phyloP scores from a whole-genome alignment of 1,140 invertebrate genomes.

The Scaptodrosophila lebanonensis region DNA sequence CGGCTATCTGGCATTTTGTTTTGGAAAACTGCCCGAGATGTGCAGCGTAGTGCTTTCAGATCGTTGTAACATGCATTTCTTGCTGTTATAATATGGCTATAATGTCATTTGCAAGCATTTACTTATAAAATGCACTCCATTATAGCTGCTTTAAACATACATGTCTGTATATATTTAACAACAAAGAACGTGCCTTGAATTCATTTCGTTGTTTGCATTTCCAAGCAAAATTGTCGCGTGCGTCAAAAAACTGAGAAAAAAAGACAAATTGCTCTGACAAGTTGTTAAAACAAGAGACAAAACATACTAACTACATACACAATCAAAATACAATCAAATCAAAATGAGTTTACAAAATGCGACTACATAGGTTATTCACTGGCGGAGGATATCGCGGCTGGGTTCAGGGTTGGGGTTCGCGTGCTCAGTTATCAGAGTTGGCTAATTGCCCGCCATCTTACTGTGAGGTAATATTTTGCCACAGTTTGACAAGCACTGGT shows the following conservation, averaged over 20 bases:
- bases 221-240: conserved; percentile 38
- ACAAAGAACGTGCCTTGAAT: background rate
- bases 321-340: no score
- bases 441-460: conserved; percentile 16
- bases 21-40: no score
- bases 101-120: no score
- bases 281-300: no score
- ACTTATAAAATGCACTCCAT: no score
- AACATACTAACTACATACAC: no score
- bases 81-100: no score
- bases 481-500: conserved; percentile 6
- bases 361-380: conserved; percentile 27
- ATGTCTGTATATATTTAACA: conserved; percentile 2
- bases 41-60: no score
- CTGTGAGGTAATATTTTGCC: conserved; percentile 13
- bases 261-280: conserved; percentile 25
- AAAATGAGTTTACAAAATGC: no score
- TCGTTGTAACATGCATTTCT: no score
- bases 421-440: background rate
- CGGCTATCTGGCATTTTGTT: no score
- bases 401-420: background rate
- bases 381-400: background rate
- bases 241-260: conserved; percentile 4
- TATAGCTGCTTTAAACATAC: no score
- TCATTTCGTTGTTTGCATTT: conserved; percentile 23